Percentiles rank a stretch among this genome's conserved stretches.
phyloP scores from a whole-genome alignment of 2,113 vertebrate genomes.

The Pavo muticus region DNA sequence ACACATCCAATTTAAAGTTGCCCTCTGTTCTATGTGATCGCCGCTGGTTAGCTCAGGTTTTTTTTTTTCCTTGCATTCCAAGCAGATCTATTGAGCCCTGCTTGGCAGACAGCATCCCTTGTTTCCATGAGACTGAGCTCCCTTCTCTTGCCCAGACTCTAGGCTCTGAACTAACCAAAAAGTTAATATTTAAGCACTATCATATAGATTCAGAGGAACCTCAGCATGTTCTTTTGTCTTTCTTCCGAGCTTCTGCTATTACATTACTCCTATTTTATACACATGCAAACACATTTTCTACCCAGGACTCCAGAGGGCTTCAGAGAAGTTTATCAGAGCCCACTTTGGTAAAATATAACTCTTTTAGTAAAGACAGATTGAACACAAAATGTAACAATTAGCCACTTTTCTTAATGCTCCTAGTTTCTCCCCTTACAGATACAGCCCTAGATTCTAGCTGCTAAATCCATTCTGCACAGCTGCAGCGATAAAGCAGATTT shows the following conservation, averaged over 20 bases:
- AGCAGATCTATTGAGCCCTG: background rate
- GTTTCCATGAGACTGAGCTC: background rate
- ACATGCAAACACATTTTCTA: background rate
- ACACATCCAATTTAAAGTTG: background rate
- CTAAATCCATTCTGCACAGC: conserved; percentile 21
- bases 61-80: background rate
- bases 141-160: background rate
- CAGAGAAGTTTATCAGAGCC: background rate
- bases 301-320: background rate
- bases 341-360: background rate
- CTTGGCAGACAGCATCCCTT: background rate
- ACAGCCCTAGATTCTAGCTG: background rate
- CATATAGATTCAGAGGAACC: background rate
- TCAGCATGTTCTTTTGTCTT: background rate
- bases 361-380: background rate
- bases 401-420: background rate
- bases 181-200: background rate
- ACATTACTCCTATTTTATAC: background rate
- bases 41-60: background rate
- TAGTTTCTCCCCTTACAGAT: background rate
- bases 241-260: background rate
- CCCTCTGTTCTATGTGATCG: background rate
- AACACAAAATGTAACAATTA: background rate
- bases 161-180: background rate
- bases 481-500: background rate